These are phyloP conservation scores for Harpalus rufipes DNA, from an alignment of 2,888 invertebrate genomes.

Conservation along the genomic window DNA sequence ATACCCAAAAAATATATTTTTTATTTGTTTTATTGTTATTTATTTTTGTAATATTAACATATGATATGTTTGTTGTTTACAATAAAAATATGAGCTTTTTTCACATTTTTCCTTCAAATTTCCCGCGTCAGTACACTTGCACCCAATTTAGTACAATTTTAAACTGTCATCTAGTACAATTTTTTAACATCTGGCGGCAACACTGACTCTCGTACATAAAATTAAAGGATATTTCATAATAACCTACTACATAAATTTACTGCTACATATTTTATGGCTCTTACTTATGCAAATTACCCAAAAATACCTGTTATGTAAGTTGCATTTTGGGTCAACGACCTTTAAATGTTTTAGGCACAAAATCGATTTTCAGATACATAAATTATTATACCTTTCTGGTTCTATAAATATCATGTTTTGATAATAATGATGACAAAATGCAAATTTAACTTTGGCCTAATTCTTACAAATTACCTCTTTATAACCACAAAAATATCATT, in stretches of 20 bases:
- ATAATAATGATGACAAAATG: conserved; percentile 14
- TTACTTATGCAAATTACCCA: neutral
- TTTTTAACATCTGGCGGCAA: no score
- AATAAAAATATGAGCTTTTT: no score
- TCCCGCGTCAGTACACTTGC: no score
- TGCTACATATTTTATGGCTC: neutral
- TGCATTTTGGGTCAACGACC: conserved; percentile 15
- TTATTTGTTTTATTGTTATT: no score
- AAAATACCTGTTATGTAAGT: neutral
- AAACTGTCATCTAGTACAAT: no score
- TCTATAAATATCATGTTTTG: conserved; percentile 1
- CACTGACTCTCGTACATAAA: no score
- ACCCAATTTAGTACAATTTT: no score
- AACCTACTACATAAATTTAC: neutral
- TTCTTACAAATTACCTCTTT: conserved; percentile 26
- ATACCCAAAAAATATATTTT: no score
- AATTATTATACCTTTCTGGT: conserved; percentile 9
- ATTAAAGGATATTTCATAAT: no score
- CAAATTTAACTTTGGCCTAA: conserved; percentile 22
- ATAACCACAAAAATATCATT: conserved; percentile 34
- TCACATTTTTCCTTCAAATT: no score
- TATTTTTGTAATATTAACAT: no score
- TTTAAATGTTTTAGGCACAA: conserved; percentile 1
- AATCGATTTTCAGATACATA: conserved; percentile 3
- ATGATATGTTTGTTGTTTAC: no score